These are phyloP conservation scores for Petroica traversi DNA, from an alignment of 2,113 vertebrate genomes.

Conservation along the genomic window DNA sequence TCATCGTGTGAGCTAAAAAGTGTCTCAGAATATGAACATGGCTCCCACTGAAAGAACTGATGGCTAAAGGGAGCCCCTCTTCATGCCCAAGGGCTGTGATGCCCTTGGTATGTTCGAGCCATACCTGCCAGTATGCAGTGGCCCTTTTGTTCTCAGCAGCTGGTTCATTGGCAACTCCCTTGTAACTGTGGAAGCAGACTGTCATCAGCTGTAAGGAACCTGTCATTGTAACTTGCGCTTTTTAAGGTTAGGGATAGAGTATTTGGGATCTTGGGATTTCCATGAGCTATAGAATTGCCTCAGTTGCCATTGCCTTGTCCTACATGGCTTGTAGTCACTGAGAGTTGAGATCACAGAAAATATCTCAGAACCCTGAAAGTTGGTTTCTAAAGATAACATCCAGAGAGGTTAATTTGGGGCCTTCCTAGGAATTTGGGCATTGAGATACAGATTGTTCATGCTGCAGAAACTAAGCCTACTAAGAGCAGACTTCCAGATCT, in stretches of 20 bases:
- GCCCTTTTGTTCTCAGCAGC: not conserved
- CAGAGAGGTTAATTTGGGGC: not conserved
- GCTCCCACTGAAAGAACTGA: not conserved
- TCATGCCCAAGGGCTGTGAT: not conserved
- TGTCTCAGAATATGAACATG: not conserved
- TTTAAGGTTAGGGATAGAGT: not conserved
- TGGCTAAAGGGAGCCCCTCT: not conserved
- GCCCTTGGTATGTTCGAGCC: not conserved
- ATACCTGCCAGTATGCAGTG: not conserved
- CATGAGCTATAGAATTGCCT: not conserved
- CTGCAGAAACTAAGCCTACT: not conserved
- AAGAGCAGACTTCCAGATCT: not conserved
- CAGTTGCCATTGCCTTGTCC: not conserved
- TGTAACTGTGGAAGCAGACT: slow-evolving; percentile 1
- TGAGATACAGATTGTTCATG: not conserved
- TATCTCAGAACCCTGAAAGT: not conserved
- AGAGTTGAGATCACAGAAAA: not conserved
- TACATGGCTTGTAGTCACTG: not conserved
- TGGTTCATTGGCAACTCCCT: not conserved
- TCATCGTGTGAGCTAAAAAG: not conserved
- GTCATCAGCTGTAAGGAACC: slow-evolving; percentile 13
- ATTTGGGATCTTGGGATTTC: not conserved
- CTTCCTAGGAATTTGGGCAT: not conserved
- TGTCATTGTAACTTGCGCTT: slow-evolving; percentile 14
- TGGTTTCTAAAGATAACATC: not conserved